phyloP scores from a whole-genome alignment of 2,113 vertebrate genomes.

The Dasyurus viverrinus region DNA sequence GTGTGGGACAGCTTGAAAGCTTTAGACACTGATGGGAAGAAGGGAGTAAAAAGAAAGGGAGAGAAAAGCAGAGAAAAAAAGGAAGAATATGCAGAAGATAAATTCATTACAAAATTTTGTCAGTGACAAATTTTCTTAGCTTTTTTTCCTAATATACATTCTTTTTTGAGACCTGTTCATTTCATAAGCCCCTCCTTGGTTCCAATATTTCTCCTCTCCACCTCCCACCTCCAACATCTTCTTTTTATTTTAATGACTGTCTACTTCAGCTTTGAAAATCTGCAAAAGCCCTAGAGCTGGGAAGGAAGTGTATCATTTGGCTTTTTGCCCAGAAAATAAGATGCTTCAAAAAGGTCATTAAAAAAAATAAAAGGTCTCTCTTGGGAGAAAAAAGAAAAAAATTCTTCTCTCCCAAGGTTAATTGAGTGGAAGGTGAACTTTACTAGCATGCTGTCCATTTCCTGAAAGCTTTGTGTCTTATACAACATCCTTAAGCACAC shows the following conservation, averaged over 20 bases:
- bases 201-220: neutral
- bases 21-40: neutral
- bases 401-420: constrained; percentile 74
- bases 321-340: constrained; percentile 83
- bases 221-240: constrained; percentile 40
- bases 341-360: constrained; percentile 77
- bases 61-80: neutral
- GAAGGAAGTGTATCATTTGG: constrained; percentile 77
- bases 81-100: neutral
- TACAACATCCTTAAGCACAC: constrained; percentile 48
- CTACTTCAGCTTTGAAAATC: constrained; percentile 73
- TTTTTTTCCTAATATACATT: neutral
- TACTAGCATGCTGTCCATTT: constrained; percentile 52
- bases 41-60: neutral
- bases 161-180: neutral
- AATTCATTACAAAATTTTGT: neutral
- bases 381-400: constrained; percentile 48
- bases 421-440: constrained; percentile 78
- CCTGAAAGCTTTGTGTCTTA: constrained; percentile 58
- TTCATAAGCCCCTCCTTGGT: constrained; percentile 10
- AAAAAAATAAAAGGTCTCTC: constrained; percentile 44
- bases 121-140: neutral
- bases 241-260: constrained; percentile 67
- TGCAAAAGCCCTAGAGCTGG: constrained; percentile 62
- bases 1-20: neutral